These are phyloP conservation scores for Carcharodon carcharias DNA, from an alignment of 2,797 vertebrate genomes.

Conservation along the genomic window DNA sequence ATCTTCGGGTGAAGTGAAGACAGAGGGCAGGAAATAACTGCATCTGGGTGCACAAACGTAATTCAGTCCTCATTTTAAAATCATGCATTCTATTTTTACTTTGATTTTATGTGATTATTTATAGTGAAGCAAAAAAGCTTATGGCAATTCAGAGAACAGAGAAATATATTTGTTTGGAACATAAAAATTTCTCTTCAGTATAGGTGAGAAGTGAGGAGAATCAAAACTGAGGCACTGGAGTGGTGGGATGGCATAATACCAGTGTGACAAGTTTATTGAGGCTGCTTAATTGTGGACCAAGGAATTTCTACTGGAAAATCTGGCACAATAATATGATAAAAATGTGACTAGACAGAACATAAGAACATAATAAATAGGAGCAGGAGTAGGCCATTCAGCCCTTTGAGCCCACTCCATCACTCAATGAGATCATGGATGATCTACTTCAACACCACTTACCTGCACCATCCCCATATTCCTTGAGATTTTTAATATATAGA, in stretches of 20 bases:
- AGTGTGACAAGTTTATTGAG: not conserved
- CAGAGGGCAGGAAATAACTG: not conserved
- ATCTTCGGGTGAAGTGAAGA: not conserved
- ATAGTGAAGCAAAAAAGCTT: not conserved
- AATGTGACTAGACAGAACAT: not conserved
- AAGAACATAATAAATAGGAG: not conserved
- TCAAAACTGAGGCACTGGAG: not conserved
- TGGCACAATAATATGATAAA: not conserved
- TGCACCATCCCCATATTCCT: too few relatives aligned
- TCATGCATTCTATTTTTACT: not conserved
- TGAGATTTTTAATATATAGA: too few relatives aligned
- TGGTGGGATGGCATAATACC: not conserved
- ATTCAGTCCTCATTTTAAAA: not conserved
- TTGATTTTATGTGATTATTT: conserved; percentile 2
- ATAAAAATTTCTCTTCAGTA: not conserved
- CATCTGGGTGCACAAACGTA: not conserved
- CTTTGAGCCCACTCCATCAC: too few relatives aligned
- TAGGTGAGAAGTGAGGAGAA: not conserved
- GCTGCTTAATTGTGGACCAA: not conserved
- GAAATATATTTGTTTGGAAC: not conserved
- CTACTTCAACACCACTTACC: too few relatives aligned
- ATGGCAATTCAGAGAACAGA: not conserved
- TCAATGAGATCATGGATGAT: too few relatives aligned
- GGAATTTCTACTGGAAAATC: not conserved
- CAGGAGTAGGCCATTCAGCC: too few relatives aligned